Percentiles rank a stretch among this genome's conserved stretches.
Conservation (phyloP, 2,797 vertebrate genomes). For the Enteromius anoplus region DNA sequence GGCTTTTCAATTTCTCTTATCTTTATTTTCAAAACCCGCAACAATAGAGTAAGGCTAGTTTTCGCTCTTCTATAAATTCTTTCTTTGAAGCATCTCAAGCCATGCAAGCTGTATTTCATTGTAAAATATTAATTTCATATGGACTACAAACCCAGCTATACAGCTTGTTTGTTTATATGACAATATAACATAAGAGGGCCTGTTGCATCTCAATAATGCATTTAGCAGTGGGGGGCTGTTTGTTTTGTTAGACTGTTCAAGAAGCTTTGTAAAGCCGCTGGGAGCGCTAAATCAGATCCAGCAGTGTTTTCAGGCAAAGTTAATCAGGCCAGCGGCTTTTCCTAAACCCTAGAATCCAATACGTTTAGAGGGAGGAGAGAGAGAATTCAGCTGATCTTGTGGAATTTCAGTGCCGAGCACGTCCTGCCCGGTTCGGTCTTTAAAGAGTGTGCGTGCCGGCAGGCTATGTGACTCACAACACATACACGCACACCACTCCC, state of each 20-base stretch:
- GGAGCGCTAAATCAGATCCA: constrained; percentile 23
- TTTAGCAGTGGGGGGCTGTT: not conserved
- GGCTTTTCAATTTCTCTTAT: constrained; percentile 40
- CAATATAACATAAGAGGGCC: not conserved
- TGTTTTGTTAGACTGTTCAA: constrained; percentile 30
- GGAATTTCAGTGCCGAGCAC: constrained; percentile 34
- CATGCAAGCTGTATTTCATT: not conserved
- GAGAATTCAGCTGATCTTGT: constrained; percentile 34
- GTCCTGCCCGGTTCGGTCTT: constrained; percentile 2
- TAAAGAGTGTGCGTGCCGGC: constrained; percentile 2
- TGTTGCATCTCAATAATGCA: constrained; percentile 24
- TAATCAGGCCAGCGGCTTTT: constrained; percentile 38
- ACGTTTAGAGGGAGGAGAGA: constrained; percentile 14
- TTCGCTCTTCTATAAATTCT: not conserved
- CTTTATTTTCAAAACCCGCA: constrained; percentile 6
- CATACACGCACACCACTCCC: constrained; percentile 35
- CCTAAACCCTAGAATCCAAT: constrained; percentile 22
- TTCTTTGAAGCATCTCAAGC: not conserved
- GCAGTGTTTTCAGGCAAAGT: constrained; percentile 38
- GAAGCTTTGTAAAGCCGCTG: constrained; percentile 36
- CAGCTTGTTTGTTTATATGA: not conserved
- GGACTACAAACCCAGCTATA: not conserved
- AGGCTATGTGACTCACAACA: constrained; percentile 35
- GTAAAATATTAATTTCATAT: not conserved
- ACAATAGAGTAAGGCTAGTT: constrained; percentile 1